Conservation (phyloP, 2,113 vertebrate genomes). For the Crotalus viridis region DNA sequence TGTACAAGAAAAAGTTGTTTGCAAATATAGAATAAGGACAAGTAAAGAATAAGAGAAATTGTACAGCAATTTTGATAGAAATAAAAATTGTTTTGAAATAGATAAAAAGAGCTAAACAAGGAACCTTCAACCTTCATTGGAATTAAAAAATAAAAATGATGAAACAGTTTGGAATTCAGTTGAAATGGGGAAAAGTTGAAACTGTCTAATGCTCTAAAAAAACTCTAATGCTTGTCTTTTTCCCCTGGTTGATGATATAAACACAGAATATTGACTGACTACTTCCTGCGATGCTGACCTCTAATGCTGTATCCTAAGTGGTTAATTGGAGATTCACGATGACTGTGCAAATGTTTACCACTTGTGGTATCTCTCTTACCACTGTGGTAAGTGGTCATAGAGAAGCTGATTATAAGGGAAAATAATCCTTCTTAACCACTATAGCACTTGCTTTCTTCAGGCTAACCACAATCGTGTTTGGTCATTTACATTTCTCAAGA, state of each 20-base stretch:
- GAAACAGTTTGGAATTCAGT: too few species aligned
- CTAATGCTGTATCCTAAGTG: background rate
- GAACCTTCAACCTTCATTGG: too few species aligned
- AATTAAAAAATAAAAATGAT: too few species aligned
- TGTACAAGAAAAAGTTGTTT: background rate
- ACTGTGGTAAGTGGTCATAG: background rate
- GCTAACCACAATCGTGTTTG: background rate
- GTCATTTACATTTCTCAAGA: background rate
- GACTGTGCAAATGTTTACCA: background rate
- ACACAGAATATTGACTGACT: background rate
- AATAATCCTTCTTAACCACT: background rate
- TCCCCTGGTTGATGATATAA: background rate
- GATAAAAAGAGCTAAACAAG: too few species aligned
- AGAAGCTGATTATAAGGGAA: background rate
- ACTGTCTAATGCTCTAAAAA: background rate
- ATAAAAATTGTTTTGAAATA: background rate
- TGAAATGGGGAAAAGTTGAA: too few species aligned
- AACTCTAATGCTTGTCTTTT: background rate
- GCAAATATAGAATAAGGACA: background rate
- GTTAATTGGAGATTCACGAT: background rate
- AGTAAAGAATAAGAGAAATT: background rate
- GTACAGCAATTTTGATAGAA: background rate
- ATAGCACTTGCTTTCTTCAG: background rate
- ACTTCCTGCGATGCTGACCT: background rate
- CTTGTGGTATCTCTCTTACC: conserved; percentile 1